Evolutionary conservation across 2,888 invertebrate genomes (phyloP).

Genomic region (Plebejus argus): DNA sequence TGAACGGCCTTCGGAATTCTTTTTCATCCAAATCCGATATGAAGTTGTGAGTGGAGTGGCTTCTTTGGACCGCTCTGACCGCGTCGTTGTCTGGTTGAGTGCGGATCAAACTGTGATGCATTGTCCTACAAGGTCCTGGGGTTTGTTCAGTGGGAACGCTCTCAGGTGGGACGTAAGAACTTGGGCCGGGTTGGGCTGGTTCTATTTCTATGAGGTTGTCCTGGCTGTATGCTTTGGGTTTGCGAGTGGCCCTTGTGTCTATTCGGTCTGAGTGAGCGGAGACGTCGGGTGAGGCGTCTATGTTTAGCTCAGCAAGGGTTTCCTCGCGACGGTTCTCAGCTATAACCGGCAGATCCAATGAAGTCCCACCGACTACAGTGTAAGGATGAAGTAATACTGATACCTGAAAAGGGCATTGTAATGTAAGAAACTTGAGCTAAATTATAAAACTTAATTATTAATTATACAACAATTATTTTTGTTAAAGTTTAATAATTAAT

Average conservation of each 20-base stretch:
- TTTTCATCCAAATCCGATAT: constrained; percentile 42
- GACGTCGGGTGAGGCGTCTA: constrained; percentile 48
- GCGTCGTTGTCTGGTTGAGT: constrained; percentile 50
- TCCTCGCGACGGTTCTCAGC: constrained; percentile 59
- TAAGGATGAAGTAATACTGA: constrained; percentile 66
- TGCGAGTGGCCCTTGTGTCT: constrained; percentile 36
- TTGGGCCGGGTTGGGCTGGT: constrained; percentile 39
- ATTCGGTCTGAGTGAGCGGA: constrained; percentile 29
- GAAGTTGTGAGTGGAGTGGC: constrained; percentile 59
- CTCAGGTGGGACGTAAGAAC: constrained; percentile 36
- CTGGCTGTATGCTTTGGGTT: constrained; percentile 56
- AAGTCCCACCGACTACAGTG: constrained; percentile 58
- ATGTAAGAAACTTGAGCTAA: background rate
- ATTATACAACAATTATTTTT: no score
- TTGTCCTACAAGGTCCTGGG: constrained; percentile 35
- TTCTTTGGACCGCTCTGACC: constrained; percentile 51
- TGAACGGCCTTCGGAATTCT: constrained; percentile 47
- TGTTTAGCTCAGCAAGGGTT: constrained; percentile 48
- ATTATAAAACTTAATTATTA: no score
- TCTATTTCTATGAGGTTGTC: constrained; percentile 44
- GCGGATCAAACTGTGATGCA: constrained; percentile 61
- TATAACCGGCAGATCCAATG: constrained; percentile 65
- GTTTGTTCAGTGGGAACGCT: constrained; percentile 39
- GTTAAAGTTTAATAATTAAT: no score
- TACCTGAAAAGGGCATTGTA: constrained; percentile 52